phyloP scores from a whole-genome alignment of 2,113 vertebrate genomes.

The Semicossyphus pulcher region DNA sequence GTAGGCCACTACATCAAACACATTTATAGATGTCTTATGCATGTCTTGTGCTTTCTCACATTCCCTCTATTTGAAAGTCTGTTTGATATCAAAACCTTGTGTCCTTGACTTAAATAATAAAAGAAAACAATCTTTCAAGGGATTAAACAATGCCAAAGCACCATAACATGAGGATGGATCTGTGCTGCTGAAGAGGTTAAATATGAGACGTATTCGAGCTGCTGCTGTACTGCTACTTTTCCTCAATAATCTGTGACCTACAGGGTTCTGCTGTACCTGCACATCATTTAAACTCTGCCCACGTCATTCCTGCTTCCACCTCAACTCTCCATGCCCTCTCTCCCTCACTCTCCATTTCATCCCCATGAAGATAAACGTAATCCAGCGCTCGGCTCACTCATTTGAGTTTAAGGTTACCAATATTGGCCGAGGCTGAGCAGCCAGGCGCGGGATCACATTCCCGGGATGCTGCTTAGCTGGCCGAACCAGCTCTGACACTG shows the following conservation, averaged over 20 bases:
- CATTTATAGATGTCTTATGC: neutral
- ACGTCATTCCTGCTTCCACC: conserved; percentile 43
- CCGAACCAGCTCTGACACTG: conserved; percentile 42
- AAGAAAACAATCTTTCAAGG: neutral
- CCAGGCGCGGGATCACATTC: conserved; percentile 41
- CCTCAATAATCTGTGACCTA: conserved; percentile 6
- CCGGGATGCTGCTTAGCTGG: conserved; percentile 55
- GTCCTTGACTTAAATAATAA: neutral
- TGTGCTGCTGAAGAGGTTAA: neutral
- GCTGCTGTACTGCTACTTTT: conserved; percentile 5
- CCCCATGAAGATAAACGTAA: conserved; percentile 64
- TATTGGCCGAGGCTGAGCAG: conserved; percentile 31
- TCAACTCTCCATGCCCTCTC: conserved; percentile 53
- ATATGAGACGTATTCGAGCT: neutral
- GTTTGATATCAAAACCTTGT: conserved; percentile 13
- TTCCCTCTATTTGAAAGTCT: neutral
- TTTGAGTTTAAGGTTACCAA: conserved; percentile 63
- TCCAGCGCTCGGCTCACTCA: conserved; percentile 54
- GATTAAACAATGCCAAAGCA: conserved; percentile 1
- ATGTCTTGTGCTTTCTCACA: neutral
- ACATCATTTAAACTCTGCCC: conserved; percentile 48
- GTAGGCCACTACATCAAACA: neutral
- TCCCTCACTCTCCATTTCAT: conserved; percentile 48
- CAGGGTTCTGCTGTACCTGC: conserved; percentile 38
- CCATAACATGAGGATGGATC: neutral